Percentiles rank a stretch among this genome's conserved stretches.
Evolutionary conservation across 2,888 invertebrate species (phyloP).

Genomic region (Drosophila acutilabella): DNA sequence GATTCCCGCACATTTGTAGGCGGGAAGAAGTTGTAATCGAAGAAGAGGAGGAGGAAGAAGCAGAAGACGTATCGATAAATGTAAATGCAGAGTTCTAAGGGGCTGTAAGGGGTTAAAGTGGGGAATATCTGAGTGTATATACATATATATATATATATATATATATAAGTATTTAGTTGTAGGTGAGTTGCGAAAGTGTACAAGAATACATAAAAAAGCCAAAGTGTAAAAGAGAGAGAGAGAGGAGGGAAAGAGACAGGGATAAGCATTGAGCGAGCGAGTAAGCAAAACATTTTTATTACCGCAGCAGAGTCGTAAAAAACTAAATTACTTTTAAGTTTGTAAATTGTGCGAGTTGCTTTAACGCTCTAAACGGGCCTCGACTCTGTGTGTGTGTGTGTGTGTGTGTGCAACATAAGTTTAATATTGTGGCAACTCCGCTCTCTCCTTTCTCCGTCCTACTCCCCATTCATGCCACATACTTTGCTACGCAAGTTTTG

Average conservation of each 20-base stretch:
- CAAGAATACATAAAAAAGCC: conserved; percentile 30
- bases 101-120: neutral
- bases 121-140: conserved; percentile 4
- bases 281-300: conserved; percentile 73
- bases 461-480: neutral
- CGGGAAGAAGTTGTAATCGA: neutral
- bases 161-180: conserved; percentile 37
- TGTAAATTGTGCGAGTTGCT: conserved; percentile 75
- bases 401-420: conserved; percentile 54
- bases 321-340: conserved; percentile 83
- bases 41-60: neutral
- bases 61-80: conserved; percentile 71
- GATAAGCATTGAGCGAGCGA: conserved; percentile 39
- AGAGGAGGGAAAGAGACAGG: conserved; percentile 6
- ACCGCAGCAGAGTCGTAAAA: conserved; percentile 82
- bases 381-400: conserved; percentile 10
- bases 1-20: neutral
- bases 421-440: conserved; percentile 58
- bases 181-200: conserved; percentile 50
- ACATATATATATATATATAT: conserved; percentile 1
- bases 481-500: conserved; percentile 59
- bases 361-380: conserved; percentile 59
- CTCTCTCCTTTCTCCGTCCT: neutral
- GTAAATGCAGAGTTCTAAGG: conserved; percentile 56
- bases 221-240: neutral